These are phyloP conservation scores for Isichthys henryi DNA, from an alignment of 2,113 vertebrate species.

Conservation along the genomic window DNA sequence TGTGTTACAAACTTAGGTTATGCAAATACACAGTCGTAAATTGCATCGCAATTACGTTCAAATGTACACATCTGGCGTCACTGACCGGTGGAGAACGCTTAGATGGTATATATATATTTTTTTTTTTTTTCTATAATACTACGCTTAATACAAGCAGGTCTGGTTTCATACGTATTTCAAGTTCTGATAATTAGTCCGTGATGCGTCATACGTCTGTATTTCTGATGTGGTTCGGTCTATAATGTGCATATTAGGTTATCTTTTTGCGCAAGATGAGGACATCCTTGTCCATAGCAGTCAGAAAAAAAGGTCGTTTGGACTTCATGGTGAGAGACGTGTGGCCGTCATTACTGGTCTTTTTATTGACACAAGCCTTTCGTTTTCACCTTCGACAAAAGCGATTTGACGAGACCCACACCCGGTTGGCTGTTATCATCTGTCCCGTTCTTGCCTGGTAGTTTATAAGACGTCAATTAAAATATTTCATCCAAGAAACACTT, in stretches of 20 bases:
- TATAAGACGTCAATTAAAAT: constrained; percentile 45
- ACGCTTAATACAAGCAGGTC: not conserved
- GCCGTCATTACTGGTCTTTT: constrained; percentile 52
- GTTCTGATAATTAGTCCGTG: not conserved
- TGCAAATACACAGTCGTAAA: not conserved
- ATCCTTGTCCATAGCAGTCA: not conserved
- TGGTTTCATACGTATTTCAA: not conserved
- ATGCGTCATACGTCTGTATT: not conserved
- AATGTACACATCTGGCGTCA: not conserved
- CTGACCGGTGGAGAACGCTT: not conserved
- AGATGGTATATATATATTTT: not conserved
- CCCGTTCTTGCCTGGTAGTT: constrained; percentile 38
- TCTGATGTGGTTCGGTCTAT: not conserved
- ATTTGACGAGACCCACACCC: constrained; percentile 49
- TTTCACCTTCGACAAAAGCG: constrained; percentile 45
- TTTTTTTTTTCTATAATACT: not conserved
- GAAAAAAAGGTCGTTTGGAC: constrained; percentile 36
- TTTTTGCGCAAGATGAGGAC: not conserved
- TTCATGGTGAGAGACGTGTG: constrained; percentile 59
- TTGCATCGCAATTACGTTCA: not conserved
- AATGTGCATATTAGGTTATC: not conserved
- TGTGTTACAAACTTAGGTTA: not conserved
- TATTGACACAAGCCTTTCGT: constrained; percentile 44
- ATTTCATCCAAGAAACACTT: constrained; percentile 36
- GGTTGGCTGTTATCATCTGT: constrained; percentile 48